Base-by-base conservation (phyloP, 1,140 invertebrate species). In the Hycleus phaleratus region DNA sequence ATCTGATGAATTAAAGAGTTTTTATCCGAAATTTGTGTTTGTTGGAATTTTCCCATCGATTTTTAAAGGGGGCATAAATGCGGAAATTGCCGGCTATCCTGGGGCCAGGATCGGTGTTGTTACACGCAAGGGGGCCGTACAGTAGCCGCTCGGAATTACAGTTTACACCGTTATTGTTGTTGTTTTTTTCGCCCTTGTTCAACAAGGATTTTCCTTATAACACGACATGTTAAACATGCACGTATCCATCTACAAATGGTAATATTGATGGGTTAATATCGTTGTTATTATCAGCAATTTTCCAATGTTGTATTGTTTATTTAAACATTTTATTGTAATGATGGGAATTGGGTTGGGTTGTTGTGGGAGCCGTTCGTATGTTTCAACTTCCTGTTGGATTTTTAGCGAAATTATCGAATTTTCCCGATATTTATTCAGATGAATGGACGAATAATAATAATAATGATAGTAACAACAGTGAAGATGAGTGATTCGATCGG, bases 81-180 rank as follows among this genome's bases (percentile, higher is more conserved):
- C 56, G 56, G 54, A 56, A 56, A 56, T 49, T 48, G n/a, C 25
- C 39, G 43, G 42, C 42, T 38, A 57, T 49, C 51, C 44, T 4
- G 46, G 40, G 51, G 58, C 58, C 47, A 38, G 26, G 43, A 26
- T 32, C 48, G 39, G 48, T 48, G 46, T 26, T 32, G 38, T 38
- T 25, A 38, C 58, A 60, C 48, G 58, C 53, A 51, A 60, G 44
- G 53, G 46, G 54, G 51, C 45, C 45, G 52, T 48, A 49, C 59
- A 46, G 58, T 60, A 60, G 58, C 53, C 32, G 32, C 40, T 40
- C 40, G 46, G 52, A 60, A 40, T 38, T 32, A 32, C 38, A 48
- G 47, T 52, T 60, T 60, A 56, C 59, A 56, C 59, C 59, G 53
- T 52, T 60, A 56, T 56, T 46, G 59, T 59, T 59, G 54, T 59